Base-by-base conservation (phyloP, 2,113 vertebrate species). In the Diphyllodes magnificus region DNA sequence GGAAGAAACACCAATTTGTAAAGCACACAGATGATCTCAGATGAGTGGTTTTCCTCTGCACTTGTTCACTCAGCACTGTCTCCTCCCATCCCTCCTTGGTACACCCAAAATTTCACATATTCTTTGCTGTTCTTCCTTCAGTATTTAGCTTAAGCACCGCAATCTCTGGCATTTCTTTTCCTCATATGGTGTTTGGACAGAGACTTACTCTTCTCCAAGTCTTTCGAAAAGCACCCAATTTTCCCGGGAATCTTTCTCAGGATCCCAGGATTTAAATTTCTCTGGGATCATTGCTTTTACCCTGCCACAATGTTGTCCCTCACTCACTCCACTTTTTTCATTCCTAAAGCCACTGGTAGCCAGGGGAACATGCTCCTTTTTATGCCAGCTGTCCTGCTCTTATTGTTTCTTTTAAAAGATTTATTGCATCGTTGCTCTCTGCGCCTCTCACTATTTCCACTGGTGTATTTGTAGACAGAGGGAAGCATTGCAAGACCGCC, bases 341-440 rank as follows among this genome's bases (percentile, higher is more conserved):
- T 95, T 96, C 86, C 81, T 84, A 15, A 84, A 86, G 86, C 65
- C 49, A 15, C 53, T 57, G 50, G 93, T 96, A 95, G 93, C 89
- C 73, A 94, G 94, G 94, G 94, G 93, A 95, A 95, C 93, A 28
- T 5, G n/a, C 18, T 95, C 73, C 61, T 91, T 95, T 94, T 92
- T 79, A 89, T 84, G 73, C 86, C 94, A 97, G 88, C 92, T 96
- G 95, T 93, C 95, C 78, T 65, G 77, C 53, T 61, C 77, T 93
- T 91, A 97, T 97, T 97, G 92, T 97, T 96, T 96, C 96, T 96
- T 96, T 95, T 93, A 93, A 96, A 96, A 96, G 95, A 96, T 95
- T 94, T 95, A 94, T 83, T 95, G 92, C 92, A 92, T 83, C 95
- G 39, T 93, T 95, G 88, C 89, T 92, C 73, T 54, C 91, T 92